Evolutionary conservation across 2,888 invertebrate species (phyloP).

Genomic region (Cylloceria caligata): DNA sequence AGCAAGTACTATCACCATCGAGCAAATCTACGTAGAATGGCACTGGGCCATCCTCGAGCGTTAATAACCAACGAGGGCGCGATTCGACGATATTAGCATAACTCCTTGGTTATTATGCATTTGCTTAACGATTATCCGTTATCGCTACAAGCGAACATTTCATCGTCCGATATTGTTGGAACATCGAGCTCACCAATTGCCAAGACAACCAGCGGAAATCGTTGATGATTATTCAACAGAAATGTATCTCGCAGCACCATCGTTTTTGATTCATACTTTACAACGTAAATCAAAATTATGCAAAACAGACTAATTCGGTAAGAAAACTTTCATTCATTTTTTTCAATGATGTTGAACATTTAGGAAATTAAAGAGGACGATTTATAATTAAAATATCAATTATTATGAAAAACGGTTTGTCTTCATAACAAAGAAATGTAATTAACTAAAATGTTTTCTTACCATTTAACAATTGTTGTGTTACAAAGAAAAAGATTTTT

Average conservation of each 20-base stretch:
- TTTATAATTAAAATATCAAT: background rate
- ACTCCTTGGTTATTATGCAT: constrained; percentile 64
- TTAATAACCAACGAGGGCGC: constrained; percentile 62
- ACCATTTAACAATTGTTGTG: no score
- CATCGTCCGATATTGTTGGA: constrained; percentile 41
- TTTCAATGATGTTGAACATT: no score
- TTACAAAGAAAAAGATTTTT: no score
- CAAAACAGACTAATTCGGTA: no score
- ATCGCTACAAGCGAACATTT: constrained; percentile 51
- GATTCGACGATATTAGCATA: constrained; percentile 66
- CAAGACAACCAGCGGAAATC: constrained; percentile 35
- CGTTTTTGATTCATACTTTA: background rate
- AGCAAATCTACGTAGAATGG: constrained; percentile 43
- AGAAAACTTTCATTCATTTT: no score
- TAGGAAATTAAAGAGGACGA: no score
- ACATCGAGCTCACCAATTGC: constrained; percentile 16
- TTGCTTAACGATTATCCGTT: constrained; percentile 66
- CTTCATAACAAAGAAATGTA: no score
- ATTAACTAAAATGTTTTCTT: no score
- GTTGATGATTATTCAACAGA: constrained; percentile 27
- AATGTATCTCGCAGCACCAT: background rate
- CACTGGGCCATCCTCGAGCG: constrained; percentile 47
- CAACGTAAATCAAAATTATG: no score
- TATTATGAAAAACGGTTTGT: no score
- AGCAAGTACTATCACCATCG: constrained; percentile 70